Base-by-base conservation (phyloP, 2,888 invertebrate species). In the Chromoteleia sp. region DNA sequence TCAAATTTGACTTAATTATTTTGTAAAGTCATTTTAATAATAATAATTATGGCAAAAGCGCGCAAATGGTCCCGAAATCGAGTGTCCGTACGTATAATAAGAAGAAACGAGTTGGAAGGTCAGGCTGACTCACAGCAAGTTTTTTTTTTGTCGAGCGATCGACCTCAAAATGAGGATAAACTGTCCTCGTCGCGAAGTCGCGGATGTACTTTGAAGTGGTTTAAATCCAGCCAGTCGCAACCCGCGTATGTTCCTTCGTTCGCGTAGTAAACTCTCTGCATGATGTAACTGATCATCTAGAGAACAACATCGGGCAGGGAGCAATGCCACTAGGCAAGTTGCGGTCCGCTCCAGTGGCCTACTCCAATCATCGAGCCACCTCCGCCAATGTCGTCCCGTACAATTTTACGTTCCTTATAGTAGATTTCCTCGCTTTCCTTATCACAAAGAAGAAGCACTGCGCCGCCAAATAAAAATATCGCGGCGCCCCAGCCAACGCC, bases 371-470 rank as follows among this genome's bases (percentile, higher is more conserved):
- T 90, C 74, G 92, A 89, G 74, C 89, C 88, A 15, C 91, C 91
- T 5, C 90, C 87, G 58, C 87, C 93, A 43, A 91, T 88, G 87
- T 94, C 92, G 84, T 94, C 94, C 85, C 94, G 94, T 75, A 94
- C 94, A 86, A 98, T 98, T 94, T 98, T 98, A 91, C 98, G 96
- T 93, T 99, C 98, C 93, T 98, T 98, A 94, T 98, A 98, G 93
- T 98, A 97, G 90, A 99, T 97, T 93, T 99, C 98, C 93, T 99
- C 98, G 88, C 97, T 98, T 93, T 99, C 98, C 93, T 98, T 99
- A 94, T 99, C 99, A 92, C 98, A 98, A 85, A 98, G 94, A 88
- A 99, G 94, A 85, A 99, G 93, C 79, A 99, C 95, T 2, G 98
- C 97, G 70, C 97, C 98, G 50, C 98, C 98, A 92, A 98, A 97